These are phyloP conservation scores for Enteromius viviparus DNA, from an alignment of 2,797 vertebrate genomes.

Conservation along the genomic window DNA sequence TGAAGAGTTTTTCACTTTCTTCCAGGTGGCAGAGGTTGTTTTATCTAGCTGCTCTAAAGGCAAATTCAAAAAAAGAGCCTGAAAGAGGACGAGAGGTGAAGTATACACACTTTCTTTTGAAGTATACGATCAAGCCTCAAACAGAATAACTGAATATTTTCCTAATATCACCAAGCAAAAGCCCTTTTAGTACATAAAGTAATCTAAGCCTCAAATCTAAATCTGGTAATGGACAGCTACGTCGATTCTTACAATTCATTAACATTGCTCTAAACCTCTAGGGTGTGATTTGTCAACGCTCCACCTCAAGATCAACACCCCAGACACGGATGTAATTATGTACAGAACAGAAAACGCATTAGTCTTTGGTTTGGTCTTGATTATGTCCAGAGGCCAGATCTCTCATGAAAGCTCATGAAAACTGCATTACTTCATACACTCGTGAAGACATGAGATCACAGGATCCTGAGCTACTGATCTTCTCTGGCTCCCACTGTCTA, in stretches of 20 bases:
- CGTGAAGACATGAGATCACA: constrained; percentile 50
- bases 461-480: constrained; percentile 51
- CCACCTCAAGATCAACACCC: neutral
- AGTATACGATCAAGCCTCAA: constrained; percentile 74
- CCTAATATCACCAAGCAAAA: neutral
- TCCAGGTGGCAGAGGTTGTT: constrained; percentile 26
- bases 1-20: constrained; percentile 36
- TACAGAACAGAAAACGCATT: constrained; percentile 41
- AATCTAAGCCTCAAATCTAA: constrained; percentile 8
- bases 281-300: constrained; percentile 11
- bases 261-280: constrained; percentile 16
- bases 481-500: constrained; percentile 19
- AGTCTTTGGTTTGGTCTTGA: constrained; percentile 44
- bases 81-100: constrained; percentile 31
- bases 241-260: constrained; percentile 27
- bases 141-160: constrained; percentile 72
- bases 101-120: constrained; percentile 44
- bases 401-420: constrained; percentile 40
- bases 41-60: constrained; percentile 29
- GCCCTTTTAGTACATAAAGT: constrained; percentile 6
- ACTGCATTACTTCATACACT: constrained; percentile 28
- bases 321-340: constrained; percentile 36
- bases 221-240: constrained; percentile 1
- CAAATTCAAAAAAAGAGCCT: constrained; percentile 12
- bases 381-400: constrained; percentile 43